phyloP scores from a whole-genome alignment of 2,888 invertebrate species.

The Heteropelma amictum region DNA sequence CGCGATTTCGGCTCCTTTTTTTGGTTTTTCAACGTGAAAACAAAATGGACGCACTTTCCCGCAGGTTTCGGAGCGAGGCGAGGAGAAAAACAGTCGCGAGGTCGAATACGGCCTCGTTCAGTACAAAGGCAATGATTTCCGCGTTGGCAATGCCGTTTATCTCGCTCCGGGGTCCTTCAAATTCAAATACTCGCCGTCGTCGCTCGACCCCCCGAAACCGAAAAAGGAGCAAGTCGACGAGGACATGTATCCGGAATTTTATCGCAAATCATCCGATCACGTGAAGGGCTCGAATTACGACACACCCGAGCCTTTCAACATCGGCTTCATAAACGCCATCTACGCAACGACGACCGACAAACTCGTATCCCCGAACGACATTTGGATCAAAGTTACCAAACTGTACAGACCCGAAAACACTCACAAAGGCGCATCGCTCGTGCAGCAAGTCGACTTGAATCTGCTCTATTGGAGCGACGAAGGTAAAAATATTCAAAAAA shows the following conservation, averaged over 20 bases:
- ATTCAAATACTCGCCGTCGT: slow-evolving; percentile 76
- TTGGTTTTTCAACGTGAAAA: too few relatives aligned
- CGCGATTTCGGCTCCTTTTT: too few relatives aligned
- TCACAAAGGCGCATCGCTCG: slow-evolving; percentile 79
- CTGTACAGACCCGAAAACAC: slow-evolving; percentile 89
- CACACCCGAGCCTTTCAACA: slow-evolving; percentile 87
- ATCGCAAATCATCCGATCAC: slow-evolving; percentile 85
- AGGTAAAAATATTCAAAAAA: slow-evolving; percentile 74
- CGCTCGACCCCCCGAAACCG: slow-evolving; percentile 49
- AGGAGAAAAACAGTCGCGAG: slow-evolving; percentile 59
- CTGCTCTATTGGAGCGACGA: slow-evolving; percentile 88
- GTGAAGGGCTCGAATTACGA: slow-evolving; percentile 86
- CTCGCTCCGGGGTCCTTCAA: slow-evolving; percentile 83
- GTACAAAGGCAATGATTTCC: slow-evolving; percentile 83
- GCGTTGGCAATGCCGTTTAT: slow-evolving; percentile 85
- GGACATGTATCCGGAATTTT: slow-evolving; percentile 88
- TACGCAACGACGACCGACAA: slow-evolving; percentile 80
- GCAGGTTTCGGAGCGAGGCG: slow-evolving; percentile 62
- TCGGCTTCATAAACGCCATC: slow-evolving; percentile 85
- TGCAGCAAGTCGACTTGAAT: slow-evolving; percentile 85
- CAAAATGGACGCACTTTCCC: neutral
- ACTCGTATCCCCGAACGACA: slow-evolving; percentile 80
- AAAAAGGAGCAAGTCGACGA: slow-evolving; percentile 82
- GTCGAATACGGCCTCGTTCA: slow-evolving; percentile 78
- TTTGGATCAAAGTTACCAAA: slow-evolving; percentile 84